Conservation (phyloP, 2,797 vertebrate species). For the Phoeniculus purpureus region DNA sequence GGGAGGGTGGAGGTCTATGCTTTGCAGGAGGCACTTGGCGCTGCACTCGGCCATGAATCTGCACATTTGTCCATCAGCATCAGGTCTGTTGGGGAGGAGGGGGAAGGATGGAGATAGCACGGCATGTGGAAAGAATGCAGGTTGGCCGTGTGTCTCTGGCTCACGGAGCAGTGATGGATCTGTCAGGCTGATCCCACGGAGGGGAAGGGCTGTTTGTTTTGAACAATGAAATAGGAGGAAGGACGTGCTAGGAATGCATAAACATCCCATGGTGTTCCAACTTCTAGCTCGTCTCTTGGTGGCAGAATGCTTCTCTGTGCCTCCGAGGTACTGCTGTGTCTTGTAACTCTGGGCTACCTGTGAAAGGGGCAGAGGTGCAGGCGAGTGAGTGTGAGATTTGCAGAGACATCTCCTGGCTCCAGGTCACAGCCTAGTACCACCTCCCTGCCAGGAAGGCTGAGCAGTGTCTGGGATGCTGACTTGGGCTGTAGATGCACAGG, state of each 20-base stretch:
- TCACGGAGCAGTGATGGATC: neutral
- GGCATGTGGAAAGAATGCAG: neutral
- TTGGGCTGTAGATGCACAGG: neutral
- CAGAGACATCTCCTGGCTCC: neutral
- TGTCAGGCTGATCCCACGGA: neutral
- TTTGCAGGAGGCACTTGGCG: neutral
- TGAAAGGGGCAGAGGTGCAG: neutral
- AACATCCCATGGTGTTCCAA: neutral
- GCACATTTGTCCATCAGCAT: neutral
- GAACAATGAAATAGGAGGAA: neutral
- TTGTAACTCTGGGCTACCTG: neutral
- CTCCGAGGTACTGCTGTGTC: neutral
- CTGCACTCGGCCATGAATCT: neutral
- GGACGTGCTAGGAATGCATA: neutral
- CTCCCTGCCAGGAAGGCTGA: neutral
- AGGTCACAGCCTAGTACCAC: neutral
- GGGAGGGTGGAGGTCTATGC: neutral
- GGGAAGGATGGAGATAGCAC: neutral
- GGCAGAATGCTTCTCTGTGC: neutral
- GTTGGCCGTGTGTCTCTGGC: neutral
- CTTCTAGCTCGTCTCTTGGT: neutral
- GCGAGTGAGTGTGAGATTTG: neutral
- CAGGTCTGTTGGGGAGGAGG: neutral
- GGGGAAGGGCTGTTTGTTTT: neutral
- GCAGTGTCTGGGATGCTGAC: neutral